Evolutionary conservation across 2,113 vertebrate species (phyloP), one percentile per base, ranked within the genome.

Genomic region (Clupea harengus): DNA sequence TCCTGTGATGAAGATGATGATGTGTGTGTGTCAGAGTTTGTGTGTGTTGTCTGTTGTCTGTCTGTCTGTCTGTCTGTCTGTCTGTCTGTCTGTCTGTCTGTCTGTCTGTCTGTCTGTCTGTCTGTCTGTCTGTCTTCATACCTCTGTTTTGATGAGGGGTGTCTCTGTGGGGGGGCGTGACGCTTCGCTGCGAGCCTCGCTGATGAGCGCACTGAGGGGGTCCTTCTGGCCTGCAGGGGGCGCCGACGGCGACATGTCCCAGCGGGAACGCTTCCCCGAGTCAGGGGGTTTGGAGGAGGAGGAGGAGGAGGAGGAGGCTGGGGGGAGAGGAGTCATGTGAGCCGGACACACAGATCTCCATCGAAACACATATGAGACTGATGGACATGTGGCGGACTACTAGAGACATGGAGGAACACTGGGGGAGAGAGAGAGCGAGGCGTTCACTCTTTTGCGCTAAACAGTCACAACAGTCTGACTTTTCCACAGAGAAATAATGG

Each of bases 251-350:
- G 47, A 94, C 32, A 97, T 86, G 60, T 99, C 98, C 98, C 98
- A 99, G 84, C 97, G 95, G 3, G 98, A 99, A 81, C 91, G 94
- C 84, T 96, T 98, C 89, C 89, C 52, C 17, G 13, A 13, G 17
- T 3, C 52, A 17, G 52, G 17, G 3, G 60, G 22, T 25, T 0
- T 67, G 60, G 60, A 67, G 60, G 60, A 67, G 54, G 20, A 22
- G 54, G 54, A 57, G 17, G 60, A 64, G n/a, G 57, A 67, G 22
- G 60, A 67, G n/a, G 60, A 25, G 60, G 22, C 20, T n/a, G 60
- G 25, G 60, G n/a, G 22, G 54, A 60, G 11, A 60, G 39, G 39
- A 39, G 39, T 39, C 39, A 39, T 39, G 39, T 39, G 39, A 39
- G 39, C 39, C 17, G 15, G 9, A 49, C 47, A 49, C 47, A 49